Base-by-base conservation (phyloP, 2,113 vertebrate species). In the Athene cunicularia region DNA sequence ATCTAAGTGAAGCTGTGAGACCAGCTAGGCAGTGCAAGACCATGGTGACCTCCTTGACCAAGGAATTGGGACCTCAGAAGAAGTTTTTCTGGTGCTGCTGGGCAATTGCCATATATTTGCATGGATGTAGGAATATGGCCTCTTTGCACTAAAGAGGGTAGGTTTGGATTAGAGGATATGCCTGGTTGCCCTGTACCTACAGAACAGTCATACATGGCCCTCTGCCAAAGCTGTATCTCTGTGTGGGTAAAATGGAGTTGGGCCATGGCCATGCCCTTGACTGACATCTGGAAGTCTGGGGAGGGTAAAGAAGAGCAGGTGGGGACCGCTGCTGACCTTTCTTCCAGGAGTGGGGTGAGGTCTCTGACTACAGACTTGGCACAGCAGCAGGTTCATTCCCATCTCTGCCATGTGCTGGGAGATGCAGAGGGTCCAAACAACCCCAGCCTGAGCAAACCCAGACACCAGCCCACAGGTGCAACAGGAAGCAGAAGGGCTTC, bases 161-260 rank as follows among this genome's bases (percentile, higher is more conserved):
- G 26, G 26, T 66, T 71, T 66, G 28, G 50, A 3, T 41, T 45
- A 64, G 39, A 79, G 8, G 24, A 32, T 47, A 23, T 9, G 8
- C 20, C 39, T 14, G 2, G 18, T 35, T 64, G 28, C 14, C 45
- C 56, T 64, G 1, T 30, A 45, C 15, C 11, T 60, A 23, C 19
- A 52, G 60, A 66, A 32, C 4, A 26, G 23, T 26, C 10, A 18
- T 21, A 60, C 2, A 2, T 1, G 2, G 9, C 13, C 27, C 5
- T 60, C 32, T 82, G 35, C 24, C 60, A 74, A 35, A 80, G 19
- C n/a, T 75, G 37, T 14, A 30, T 33, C 16, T 66, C 0, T 39
- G 15, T 50, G 22, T 7, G 19, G 22, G 22, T 80, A 52, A 74
- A 75, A 71, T 5, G 19, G 50, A 66, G 8, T 4, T 47, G 33